These are phyloP conservation scores for Colaptes auratus DNA, from an alignment of 2,113 vertebrate species.

Conservation along the genomic window DNA sequence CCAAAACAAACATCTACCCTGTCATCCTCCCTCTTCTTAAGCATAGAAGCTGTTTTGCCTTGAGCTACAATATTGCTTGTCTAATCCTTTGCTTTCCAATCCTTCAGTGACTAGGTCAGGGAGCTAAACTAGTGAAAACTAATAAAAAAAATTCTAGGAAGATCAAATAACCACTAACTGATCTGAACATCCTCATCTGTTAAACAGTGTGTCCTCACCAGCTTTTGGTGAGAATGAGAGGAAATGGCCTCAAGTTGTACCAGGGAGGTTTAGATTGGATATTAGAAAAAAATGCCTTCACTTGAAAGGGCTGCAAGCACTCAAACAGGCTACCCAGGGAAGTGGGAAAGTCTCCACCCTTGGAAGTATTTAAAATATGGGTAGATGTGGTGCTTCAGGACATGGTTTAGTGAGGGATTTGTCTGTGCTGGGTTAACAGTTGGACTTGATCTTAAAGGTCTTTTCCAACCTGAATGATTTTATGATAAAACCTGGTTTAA, in stretches of 20 bases:
- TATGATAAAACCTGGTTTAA: background rate
- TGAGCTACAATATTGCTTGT: background rate
- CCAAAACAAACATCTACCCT: background rate
- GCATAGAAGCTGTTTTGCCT: background rate
- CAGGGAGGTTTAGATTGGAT: background rate
- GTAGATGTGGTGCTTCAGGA: background rate
- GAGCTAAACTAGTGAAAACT: background rate
- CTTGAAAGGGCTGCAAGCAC: too few species aligned
- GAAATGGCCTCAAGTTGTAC: background rate
- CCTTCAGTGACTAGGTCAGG: background rate
- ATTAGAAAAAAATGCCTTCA: too few species aligned
- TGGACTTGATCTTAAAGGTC: background rate
- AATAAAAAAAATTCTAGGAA: background rate
- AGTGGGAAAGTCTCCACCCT: background rate
- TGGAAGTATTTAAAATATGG: background rate
- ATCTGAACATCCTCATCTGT: background rate
- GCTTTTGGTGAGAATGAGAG: background rate
- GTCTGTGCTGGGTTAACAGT: background rate
- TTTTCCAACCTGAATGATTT: background rate
- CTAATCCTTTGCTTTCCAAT: background rate
- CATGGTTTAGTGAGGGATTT: background rate
- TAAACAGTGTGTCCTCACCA: background rate
- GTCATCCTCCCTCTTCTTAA: background rate
- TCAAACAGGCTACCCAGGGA: background rate
- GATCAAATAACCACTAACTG: background rate